Evolutionary conservation across 2,113 vertebrate species (phyloP).

Genomic region (Actenoides lindsayi): DNA sequence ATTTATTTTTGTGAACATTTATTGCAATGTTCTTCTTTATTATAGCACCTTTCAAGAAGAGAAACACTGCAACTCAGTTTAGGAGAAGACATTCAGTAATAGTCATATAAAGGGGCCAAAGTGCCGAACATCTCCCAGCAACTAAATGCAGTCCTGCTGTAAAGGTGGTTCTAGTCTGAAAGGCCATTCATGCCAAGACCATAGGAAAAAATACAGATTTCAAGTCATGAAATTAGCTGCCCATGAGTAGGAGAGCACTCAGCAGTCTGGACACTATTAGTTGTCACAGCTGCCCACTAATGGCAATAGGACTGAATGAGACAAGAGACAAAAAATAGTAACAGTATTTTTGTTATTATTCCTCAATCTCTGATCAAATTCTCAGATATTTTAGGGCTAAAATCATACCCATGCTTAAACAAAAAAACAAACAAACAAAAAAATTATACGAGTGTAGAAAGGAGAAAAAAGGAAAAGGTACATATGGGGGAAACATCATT

Average conservation of each 20-base stretch:
- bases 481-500: neutral
- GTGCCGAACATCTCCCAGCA: neutral
- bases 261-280: neutral
- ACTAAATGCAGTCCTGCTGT: neutral
- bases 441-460: neutral
- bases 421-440: neutral
- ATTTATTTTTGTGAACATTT: neutral
- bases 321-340: neutral
- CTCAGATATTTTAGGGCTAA: neutral
- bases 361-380: neutral
- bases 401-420: neutral
- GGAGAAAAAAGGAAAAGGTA: neutral
- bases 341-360: neutral
- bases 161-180: neutral
- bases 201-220: neutral
- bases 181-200: neutral
- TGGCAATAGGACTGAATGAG: neutral
- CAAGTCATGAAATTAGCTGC: neutral
- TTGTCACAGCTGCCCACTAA: neutral
- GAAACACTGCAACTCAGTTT: neutral
- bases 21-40: neutral
- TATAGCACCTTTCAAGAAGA: neutral
- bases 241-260: neutral
- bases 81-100: neutral
- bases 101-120: neutral